A percentile compares a stretch with the other conserved stretches of the same genome.
Conservation (phyloP, 2,113 vertebrate genomes). For the Cephalopholis sonnerati region DNA sequence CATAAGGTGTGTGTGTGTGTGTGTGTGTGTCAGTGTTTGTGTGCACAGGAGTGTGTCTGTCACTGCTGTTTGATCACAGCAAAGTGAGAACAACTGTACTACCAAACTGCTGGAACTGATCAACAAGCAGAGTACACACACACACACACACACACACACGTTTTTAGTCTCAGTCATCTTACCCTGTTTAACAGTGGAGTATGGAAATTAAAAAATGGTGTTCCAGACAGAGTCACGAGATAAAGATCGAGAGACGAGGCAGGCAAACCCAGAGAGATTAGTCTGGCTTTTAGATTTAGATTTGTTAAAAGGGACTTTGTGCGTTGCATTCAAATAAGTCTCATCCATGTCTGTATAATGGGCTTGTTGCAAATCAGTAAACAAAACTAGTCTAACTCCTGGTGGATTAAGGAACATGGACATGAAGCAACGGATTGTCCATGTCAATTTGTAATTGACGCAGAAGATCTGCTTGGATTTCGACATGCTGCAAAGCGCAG, state of each 20-base stretch:
- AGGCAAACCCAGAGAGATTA: conserved; percentile 5
- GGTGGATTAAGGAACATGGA: neutral
- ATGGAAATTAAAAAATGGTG: neutral
- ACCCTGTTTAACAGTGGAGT: neutral
- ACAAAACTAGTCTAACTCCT: neutral
- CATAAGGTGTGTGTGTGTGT: conserved; percentile 2
- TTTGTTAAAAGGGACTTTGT: neutral
- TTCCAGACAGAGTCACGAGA: neutral
- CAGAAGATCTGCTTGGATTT: neutral
- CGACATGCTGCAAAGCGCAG: too few species aligned
- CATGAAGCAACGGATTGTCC: neutral
- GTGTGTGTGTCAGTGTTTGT: neutral
- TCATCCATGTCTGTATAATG: neutral
- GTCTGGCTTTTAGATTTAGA: neutral
- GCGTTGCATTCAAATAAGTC: conserved; percentile 23
- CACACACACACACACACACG: conserved; percentile 16
- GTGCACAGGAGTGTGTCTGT: conserved; percentile 41
- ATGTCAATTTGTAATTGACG: neutral
- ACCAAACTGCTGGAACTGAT: conserved; percentile 33
- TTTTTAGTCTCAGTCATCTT: conserved; percentile 8
- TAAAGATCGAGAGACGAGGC: neutral
- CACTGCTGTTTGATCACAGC: conserved; percentile 71
- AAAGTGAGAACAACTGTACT: conserved; percentile 80
- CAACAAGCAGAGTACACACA: conserved; percentile 24
- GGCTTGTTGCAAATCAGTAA: neutral